Evolutionary conservation across 2,113 vertebrate genomes (phyloP).

Genomic region (Ia io): DNA sequence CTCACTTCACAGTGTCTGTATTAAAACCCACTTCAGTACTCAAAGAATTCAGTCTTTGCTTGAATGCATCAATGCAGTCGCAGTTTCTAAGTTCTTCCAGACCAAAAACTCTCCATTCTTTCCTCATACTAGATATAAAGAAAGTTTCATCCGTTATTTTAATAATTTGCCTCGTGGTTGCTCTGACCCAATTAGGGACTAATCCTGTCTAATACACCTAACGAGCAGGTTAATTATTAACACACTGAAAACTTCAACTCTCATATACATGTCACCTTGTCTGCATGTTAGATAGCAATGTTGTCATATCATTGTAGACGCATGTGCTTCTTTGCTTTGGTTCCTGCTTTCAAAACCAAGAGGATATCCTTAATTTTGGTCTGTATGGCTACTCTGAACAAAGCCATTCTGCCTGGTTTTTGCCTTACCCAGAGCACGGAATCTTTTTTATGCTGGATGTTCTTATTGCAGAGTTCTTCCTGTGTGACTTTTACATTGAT

Average conservation of each 20-base stretch:
- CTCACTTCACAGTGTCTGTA: conserved; percentile 23
- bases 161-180: not conserved
- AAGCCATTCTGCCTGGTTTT: not conserved
- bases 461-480: conserved; percentile 24
- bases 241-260: conserved; percentile 35
- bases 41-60: not conserved
- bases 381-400: not conserved
- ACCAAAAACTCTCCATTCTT: conserved; percentile 11
- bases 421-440: not conserved
- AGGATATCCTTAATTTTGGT: not conserved
- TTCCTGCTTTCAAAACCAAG: conserved; percentile 4
- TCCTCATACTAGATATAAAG: not conserved
- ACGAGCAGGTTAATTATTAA: conserved; percentile 63
- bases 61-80: not conserved
- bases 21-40: not conserved
- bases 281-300: not conserved
- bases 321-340: not conserved
- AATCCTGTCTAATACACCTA: conserved; percentile 35
- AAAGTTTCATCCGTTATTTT: conserved; percentile 41
- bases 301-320: not conserved
- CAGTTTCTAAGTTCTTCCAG: conserved; percentile 48
- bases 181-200: conserved; percentile 39
- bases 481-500: not conserved
- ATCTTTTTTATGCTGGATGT: not conserved
- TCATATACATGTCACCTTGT: not conserved